A percentile compares a stretch with the other conserved stretches of the same genome.
Conservation (phyloP, 2,113 vertebrate species). For the Chiloscyllium plagiosum region DNA sequence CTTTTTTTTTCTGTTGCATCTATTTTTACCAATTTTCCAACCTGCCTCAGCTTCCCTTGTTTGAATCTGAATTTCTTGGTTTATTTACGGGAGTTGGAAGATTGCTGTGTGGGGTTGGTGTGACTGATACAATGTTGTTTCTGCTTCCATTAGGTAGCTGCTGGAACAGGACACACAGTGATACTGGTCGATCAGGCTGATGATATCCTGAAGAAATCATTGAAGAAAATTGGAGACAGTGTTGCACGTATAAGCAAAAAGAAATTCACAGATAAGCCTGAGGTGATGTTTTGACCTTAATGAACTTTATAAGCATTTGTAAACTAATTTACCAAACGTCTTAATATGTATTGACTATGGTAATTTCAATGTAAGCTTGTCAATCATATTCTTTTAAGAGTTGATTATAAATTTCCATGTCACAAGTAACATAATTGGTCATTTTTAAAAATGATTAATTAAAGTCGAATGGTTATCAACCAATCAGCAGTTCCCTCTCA, state of each 20-base stretch:
- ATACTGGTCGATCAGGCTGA: conserved; percentile 88
- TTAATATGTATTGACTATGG: neutral
- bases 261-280: conserved; percentile 86
- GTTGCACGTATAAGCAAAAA: conserved; percentile 84
- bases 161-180: conserved; percentile 81
- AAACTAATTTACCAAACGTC: neutral
- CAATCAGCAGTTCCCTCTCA: too few species aligned
- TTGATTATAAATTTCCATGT: neutral
- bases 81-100: neutral
- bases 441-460: too few species aligned
- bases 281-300: conserved; percentile 57
- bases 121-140: neutral
- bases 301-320: neutral
- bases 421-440: neutral
- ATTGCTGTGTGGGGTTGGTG: neutral
- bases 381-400: neutral
- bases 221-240: conserved; percentile 78
- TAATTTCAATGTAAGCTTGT: neutral
- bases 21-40: neutral
- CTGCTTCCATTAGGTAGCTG: conserved; percentile 67
- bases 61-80: neutral
- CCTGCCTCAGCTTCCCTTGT: neutral
- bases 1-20: neutral
- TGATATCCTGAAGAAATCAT: conserved; percentile 78
- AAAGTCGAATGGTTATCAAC: too few species aligned